Evolutionary conservation across 2,113 vertebrate genomes (phyloP).

Genomic region (Odontesthes bonariensis): DNA sequence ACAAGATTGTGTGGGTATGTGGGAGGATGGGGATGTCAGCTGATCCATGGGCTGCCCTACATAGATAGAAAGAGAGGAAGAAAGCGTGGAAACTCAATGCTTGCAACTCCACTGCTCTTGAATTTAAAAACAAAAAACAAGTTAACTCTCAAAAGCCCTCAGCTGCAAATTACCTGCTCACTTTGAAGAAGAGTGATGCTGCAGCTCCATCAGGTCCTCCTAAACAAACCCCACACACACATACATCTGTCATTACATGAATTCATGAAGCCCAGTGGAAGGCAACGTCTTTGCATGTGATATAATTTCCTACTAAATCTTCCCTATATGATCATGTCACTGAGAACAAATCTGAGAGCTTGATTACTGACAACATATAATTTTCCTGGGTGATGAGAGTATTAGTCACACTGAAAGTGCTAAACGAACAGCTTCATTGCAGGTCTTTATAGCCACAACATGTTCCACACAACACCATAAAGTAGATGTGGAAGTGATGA

Average conservation of each 20-base stretch:
- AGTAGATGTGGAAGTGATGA: not conserved
- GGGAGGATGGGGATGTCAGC: constrained; percentile 84
- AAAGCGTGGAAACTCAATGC: constrained; percentile 58
- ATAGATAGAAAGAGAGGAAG: constrained; percentile 68
- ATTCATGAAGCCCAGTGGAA: constrained; percentile 20
- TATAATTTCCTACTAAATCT: constrained; percentile 8
- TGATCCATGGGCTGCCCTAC: constrained; percentile 82
- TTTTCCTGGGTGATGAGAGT: constrained; percentile 26
- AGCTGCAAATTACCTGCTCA: constrained; percentile 33
- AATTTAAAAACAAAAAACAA: constrained; percentile 13
- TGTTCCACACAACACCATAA: not conserved
- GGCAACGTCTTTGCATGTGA: not conserved
- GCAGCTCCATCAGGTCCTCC: constrained; percentile 23
- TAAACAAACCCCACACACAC: not conserved
- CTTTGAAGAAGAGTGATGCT: constrained; percentile 13
- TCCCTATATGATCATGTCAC: constrained; percentile 25
- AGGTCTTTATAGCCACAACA: not conserved
- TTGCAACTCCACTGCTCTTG: constrained; percentile 53
- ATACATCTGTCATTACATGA: constrained; percentile 24
- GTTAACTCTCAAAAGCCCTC: constrained; percentile 15
- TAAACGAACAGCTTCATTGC: not conserved
- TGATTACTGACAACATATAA: constrained; percentile 37
- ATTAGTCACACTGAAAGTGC: constrained; percentile 35
- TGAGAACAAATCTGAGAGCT: constrained; percentile 22
- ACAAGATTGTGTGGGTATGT: constrained; percentile 83